Evolutionary conservation across 2,113 vertebrate genomes (phyloP).

Genomic region (Perca flavescens): DNA sequence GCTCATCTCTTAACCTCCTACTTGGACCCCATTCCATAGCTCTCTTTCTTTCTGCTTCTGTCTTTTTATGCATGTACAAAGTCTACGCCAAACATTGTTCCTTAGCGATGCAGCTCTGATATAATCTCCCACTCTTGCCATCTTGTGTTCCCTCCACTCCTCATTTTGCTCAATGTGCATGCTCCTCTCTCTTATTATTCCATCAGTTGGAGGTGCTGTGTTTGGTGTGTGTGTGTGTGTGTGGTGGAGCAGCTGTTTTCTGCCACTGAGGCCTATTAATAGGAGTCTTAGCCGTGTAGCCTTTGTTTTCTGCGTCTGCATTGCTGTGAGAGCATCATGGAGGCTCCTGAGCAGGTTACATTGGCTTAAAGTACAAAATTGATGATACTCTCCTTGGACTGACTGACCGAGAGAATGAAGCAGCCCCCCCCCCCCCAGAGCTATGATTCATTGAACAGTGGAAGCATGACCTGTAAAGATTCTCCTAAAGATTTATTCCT

Average conservation of each 20-base stretch:
- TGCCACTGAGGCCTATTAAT: constrained; percentile 83
- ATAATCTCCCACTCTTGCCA: constrained; percentile 31
- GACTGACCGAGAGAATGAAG: background rate
- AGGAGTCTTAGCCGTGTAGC: constrained; percentile 73
- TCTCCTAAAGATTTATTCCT: constrained; percentile 10
- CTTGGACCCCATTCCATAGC: constrained; percentile 17
- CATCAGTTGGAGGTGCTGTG: constrained; percentile 77
- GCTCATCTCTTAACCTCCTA: constrained; percentile 28
- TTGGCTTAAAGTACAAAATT: constrained; percentile 20
- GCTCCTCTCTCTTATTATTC: constrained; percentile 74
- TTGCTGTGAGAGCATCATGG: constrained; percentile 42
- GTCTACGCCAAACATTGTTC: constrained; percentile 20
- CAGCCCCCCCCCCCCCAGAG: background rate
- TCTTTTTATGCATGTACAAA: constrained; percentile 16
- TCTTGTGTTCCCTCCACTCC: constrained; percentile 27
- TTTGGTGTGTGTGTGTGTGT: constrained; percentile 69
- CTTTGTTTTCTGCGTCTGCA: constrained; percentile 73
- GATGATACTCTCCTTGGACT: constrained; percentile 22
- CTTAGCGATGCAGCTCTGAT: constrained; percentile 32
- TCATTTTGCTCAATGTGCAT: constrained; percentile 47
- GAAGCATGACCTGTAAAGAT: background rate
- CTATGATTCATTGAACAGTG: constrained; percentile 27
- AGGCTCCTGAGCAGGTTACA: constrained; percentile 37
- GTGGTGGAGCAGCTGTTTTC: constrained; percentile 82
- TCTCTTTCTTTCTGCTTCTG: constrained; percentile 10